These are phyloP conservation scores for Botia kubotai DNA, from an alignment of 2,797 vertebrate species.

Conservation along the genomic window DNA sequence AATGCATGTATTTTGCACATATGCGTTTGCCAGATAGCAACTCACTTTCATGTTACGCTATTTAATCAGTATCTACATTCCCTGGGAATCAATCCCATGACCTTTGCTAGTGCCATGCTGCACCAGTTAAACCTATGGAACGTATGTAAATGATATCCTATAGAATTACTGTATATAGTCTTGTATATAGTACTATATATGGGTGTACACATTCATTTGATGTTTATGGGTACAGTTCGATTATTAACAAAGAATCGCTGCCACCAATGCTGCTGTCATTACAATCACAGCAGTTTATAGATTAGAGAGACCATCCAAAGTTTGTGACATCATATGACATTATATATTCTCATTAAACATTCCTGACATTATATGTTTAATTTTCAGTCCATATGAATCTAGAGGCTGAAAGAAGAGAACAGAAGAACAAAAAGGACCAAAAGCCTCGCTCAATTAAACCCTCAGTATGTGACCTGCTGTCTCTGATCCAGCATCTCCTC, in stretches of 20 bases:
- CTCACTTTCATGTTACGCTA: too few relatives aligned
- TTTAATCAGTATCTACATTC: background rate
- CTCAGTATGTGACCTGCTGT: conserved; percentile 63
- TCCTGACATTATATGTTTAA: conserved; percentile 1
- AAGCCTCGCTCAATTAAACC: conserved; percentile 60
- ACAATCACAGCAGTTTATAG: too few relatives aligned
- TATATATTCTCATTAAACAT: background rate
- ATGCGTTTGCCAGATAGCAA: background rate
- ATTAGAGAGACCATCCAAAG: background rate
- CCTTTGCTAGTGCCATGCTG: background rate
- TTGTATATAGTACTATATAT: too few relatives aligned
- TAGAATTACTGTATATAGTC: background rate
- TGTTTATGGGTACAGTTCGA: background rate
- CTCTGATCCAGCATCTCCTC: conserved; percentile 73
- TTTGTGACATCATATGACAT: background rate
- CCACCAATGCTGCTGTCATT: too few relatives aligned
- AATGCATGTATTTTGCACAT: background rate
- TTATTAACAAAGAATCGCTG: too few relatives aligned
- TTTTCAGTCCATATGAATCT: conserved; percentile 69
- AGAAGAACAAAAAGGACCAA: conserved; percentile 1
- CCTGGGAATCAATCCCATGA: background rate
- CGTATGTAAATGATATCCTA: background rate
- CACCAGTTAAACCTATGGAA: background rate
- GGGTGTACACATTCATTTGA: background rate
- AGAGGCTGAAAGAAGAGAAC: conserved; percentile 66